Evolutionary conservation across 2,888 invertebrate species (phyloP), one percentile per base, ranked within the genome.

Genomic region (Gymnoscelis rufifasciata): DNA sequence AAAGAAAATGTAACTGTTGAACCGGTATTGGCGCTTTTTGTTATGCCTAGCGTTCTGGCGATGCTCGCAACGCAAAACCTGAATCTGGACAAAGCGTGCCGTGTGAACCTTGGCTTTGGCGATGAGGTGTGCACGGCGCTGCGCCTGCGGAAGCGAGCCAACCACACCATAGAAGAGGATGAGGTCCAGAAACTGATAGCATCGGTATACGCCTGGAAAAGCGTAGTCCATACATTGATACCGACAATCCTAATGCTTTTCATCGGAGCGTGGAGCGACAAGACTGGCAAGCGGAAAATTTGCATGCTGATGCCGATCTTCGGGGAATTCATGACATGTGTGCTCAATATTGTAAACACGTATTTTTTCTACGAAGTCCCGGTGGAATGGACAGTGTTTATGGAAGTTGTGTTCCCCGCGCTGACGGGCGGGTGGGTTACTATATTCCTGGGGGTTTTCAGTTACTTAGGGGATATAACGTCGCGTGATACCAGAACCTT

Each of bases 31-130:
- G 90, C 90, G 1, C 82, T 91, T 38, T 92, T 92, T 66, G 90
- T 92, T 33, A 90, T 92, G 86, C 92, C 92, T 0, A 91, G 91
- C 60, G 89, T 91, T 0, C 59, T 91, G 10, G 93, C 94, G 0
- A 91, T 92, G 61, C 69, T 95, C 54, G 95, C 95, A 24, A 93
- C 94, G 5, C 95, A 95, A 74, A 95, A 95, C 78, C 80, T 95
- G 30, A 94, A 94, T 74, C 84, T 95, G 63, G 95, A 95, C 66
- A 95, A 95, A 74, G 95, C 95, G 0, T 96, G 95, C 62, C 83
- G 94, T 30, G 95, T 95, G 0, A 95, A 95, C 68, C 83, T 95
- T 56, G 89, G 81, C 0, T 95, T 93, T 59, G 87, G 91, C 0
- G 90, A 91, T 38, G 89, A 89, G 33, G 90, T 95, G 0, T 96